A percentile compares a stretch with the other conserved stretches of the same genome.
Evolutionary conservation across 1,140 invertebrate species (phyloP).

Genomic region (Ceratina japonica): DNA sequence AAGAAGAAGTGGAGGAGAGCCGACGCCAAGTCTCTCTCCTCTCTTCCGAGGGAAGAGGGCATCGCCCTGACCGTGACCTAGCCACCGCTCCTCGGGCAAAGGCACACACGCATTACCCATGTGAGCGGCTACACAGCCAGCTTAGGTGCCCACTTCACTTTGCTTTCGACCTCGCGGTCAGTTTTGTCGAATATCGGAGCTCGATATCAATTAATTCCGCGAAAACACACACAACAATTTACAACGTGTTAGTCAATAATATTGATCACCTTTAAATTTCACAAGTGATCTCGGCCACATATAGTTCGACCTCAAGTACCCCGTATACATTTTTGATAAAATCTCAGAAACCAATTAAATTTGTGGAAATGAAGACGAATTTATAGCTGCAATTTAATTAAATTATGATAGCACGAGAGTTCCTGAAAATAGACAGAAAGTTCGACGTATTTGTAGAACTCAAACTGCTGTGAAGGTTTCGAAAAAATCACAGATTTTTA

Average conservation of each 20-base stretch:
- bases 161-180: neutral
- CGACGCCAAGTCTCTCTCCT: slow-evolving; percentile 54
- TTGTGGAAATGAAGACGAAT: no score
- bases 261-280: neutral
- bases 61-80: slow-evolving; percentile 79
- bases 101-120: slow-evolving; percentile 44
- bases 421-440: neutral
- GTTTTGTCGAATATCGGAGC: neutral
- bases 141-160: slow-evolving; percentile 8
- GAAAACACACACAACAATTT: no score
- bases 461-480: neutral
- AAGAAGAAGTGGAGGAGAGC: slow-evolving; percentile 23
- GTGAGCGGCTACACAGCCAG: slow-evolving; percentile 4
- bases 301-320: no score
- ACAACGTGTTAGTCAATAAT: neutral
- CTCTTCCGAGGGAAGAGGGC: slow-evolving; percentile 71
- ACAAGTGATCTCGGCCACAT: neutral
- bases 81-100: slow-evolving; percentile 62
- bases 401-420: neutral
- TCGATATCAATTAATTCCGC: no score
- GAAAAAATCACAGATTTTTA: neutral
- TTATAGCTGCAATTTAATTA: no score
- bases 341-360: no score
- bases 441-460: neutral
- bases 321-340: no score